These are phyloP conservation scores for Sicus ferrugineus DNA, from an alignment of 2,888 invertebrate species.

Conservation along the genomic window DNA sequence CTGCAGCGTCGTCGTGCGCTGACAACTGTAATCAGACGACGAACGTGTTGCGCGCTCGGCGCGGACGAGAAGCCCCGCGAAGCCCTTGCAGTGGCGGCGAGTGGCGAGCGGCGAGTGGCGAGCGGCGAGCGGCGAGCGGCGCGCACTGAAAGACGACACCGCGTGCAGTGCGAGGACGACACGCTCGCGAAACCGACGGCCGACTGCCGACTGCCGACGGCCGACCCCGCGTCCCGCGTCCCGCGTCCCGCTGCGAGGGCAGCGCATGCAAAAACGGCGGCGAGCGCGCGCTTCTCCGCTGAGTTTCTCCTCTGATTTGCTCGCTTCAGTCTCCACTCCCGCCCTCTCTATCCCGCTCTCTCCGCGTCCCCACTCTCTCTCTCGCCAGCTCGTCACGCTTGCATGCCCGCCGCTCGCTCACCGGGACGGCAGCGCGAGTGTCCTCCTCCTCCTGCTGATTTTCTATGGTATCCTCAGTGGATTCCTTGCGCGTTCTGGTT, in stretches of 20 bases:
- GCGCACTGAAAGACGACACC: neutral
- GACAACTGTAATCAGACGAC: conserved; percentile 14
- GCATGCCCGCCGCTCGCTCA: too few species aligned
- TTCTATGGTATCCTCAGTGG: conserved; percentile 28
- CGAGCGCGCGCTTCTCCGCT: neutral
- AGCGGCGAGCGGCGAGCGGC: neutral
- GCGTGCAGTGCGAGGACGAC: neutral
- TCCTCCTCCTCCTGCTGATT: conserved; percentile 24
- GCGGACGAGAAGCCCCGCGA: conserved; percentile 10
- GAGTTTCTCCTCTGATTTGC: neutral
- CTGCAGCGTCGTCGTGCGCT: neutral
- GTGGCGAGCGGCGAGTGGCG: neutral
- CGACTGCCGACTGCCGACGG: neutral
- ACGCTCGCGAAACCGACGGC: neutral
- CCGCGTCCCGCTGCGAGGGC: neutral
- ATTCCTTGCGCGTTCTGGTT: conserved; percentile 1
- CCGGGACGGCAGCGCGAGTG: conserved; percentile 4
- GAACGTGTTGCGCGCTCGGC: conserved; percentile 16
- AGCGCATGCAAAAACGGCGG: neutral
- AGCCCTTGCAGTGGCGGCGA: conserved; percentile 13
- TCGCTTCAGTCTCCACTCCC: neutral
- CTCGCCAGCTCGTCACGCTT: neutral
- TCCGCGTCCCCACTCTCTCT: neutral
- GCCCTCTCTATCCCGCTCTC: neutral
- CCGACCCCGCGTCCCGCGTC: conserved; percentile 1